Conservation (phyloP, 2,888 invertebrate species). For the Lithophane semibrunnea region DNA sequence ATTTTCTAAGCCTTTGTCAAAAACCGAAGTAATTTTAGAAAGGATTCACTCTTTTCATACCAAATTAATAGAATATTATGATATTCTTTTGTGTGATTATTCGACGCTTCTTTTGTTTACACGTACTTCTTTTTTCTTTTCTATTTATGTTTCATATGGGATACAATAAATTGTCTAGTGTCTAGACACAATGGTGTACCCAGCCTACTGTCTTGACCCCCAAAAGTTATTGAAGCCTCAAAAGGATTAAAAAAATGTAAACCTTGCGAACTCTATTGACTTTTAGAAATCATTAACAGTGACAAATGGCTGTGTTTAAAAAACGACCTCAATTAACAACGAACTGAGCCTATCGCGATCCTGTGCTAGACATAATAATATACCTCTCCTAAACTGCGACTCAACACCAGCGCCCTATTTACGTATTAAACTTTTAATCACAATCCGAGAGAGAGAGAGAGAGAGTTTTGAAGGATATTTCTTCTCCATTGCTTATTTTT, state of each 20-base stretch:
- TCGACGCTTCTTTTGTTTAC: conserved; percentile 16
- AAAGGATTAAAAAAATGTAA: background rate
- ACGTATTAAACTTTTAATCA: no score
- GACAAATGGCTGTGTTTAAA: background rate
- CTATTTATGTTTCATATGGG: background rate
- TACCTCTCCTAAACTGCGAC: background rate
- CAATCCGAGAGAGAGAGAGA: no score
- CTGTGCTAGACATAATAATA: background rate
- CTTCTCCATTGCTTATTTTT: no score
- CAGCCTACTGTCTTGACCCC: background rate
- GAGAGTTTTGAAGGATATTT: no score
- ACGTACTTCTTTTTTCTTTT: background rate
- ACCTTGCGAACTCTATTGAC: background rate
- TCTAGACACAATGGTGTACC: background rate
- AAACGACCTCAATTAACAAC: background rate
- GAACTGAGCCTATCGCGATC: background rate
- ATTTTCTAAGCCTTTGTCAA: conserved; percentile 1
- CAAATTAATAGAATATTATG: conserved; percentile 16
- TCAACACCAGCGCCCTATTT: background rate
- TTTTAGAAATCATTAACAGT: background rate
- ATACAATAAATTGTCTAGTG: background rate
- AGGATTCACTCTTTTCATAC: conserved; percentile 2
- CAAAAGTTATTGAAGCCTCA: background rate
- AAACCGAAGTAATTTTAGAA: background rate
- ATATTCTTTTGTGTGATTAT: conserved; percentile 22